A percentile compares a stretch with the other conserved stretches of the same genome.
Evolutionary conservation across 2,888 invertebrate genomes (phyloP).

Genomic region (Spodoptera exigua): DNA sequence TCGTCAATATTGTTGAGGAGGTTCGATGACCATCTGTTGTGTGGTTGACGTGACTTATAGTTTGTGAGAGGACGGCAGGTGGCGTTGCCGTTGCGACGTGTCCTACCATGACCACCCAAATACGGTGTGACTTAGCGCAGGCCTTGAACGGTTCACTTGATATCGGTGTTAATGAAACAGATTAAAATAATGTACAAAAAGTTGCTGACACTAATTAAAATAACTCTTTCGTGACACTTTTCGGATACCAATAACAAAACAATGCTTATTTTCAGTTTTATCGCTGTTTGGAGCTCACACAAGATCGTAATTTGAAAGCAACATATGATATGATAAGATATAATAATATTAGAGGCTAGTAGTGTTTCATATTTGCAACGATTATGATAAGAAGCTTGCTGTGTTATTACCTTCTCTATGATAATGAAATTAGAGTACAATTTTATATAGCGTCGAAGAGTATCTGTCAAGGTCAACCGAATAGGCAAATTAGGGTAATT

Average conservation of each 20-base stretch:
- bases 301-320: conserved; percentile 60
- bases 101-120: conserved; percentile 29
- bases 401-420: conserved; percentile 43
- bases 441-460: conserved; percentile 44
- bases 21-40: conserved; percentile 41
- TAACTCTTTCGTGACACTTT: conserved; percentile 44
- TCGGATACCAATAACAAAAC: conserved; percentile 46
- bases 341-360: conserved; percentile 60
- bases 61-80: conserved; percentile 40
- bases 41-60: conserved; percentile 50
- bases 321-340: conserved; percentile 65
- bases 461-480: conserved; percentile 64
- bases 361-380: conserved; percentile 58
- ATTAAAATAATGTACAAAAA: conserved; percentile 20
- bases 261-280: conserved; percentile 28
- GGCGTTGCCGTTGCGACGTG: conserved; percentile 27
- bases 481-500: conserved; percentile 73
- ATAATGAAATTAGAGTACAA: conserved; percentile 33
- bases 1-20: conserved; percentile 34
- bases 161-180: conserved; percentile 25
- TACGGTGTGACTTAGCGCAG: conserved; percentile 25
- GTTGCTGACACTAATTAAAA: conserved; percentile 38
- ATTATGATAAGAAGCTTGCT: conserved; percentile 60
- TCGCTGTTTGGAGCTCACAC: conserved; percentile 29
- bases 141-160: conserved; percentile 45